These are phyloP conservation scores for Amphilophus citrinellus DNA, from an alignment of 2,113 vertebrate species.

Conservation along the genomic window DNA sequence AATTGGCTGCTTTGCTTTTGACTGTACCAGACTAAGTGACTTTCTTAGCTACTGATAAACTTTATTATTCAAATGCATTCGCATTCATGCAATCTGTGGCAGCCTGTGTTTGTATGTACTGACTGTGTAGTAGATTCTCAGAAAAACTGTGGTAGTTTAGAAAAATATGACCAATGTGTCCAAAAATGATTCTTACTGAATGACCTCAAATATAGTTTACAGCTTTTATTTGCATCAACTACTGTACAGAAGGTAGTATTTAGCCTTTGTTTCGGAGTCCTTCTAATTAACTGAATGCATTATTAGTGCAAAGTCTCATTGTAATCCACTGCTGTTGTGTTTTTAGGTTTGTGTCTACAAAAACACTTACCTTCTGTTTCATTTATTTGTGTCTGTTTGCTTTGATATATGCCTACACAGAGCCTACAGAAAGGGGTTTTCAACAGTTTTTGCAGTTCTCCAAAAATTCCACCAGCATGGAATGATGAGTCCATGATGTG, in stretches of 20 bases:
- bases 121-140: conserved; percentile 9
- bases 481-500: not conserved
- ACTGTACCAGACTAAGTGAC: conserved; percentile 71
- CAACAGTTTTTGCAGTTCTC: not conserved
- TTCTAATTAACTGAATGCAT: not conserved
- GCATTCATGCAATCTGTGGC: conserved; percentile 38
- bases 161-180: conserved; percentile 41
- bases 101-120: conserved; percentile 5
- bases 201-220: not conserved
- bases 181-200: conserved; percentile 33
- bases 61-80: conserved; percentile 58
- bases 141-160: conserved; percentile 10
- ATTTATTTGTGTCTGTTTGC: not conserved
- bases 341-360: not conserved
- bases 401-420: not conserved
- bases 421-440: not conserved
- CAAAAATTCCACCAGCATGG: not conserved
- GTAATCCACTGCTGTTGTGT: not conserved
- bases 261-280: not conserved
- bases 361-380: not conserved
- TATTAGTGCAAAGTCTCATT: not conserved
- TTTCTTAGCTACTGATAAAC: conserved; percentile 61
- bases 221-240: not conserved
- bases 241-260: not conserved
- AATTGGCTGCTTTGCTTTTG: conserved; percentile 55